These are phyloP conservation scores for Holothuria leucospilota DNA, from an alignment of 53 echinoderm and acorn worm genomes.

Conservation along the genomic window DNA sequence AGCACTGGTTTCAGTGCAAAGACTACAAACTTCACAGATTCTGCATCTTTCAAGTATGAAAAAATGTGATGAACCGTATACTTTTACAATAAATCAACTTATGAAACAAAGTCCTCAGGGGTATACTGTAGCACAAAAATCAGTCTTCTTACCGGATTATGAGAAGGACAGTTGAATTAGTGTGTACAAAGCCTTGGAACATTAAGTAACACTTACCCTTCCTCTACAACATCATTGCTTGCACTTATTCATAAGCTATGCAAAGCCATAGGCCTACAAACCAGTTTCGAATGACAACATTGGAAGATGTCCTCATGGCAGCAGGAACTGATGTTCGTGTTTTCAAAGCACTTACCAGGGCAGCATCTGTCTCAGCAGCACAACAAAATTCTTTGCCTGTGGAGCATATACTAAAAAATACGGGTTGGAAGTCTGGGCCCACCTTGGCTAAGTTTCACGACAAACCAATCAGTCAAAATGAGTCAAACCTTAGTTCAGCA, in stretches of 20 bases:
- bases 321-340: constrained; percentile 32
- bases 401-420: constrained; percentile 10
- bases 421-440: constrained; percentile 35
- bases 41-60: not conserved
- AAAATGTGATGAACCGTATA: not conserved
- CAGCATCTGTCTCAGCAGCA: constrained; percentile 44
- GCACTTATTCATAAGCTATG: constrained; percentile 46
- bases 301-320: constrained; percentile 40
- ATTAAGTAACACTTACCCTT: constrained; percentile 14
- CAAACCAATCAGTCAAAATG: not conserved
- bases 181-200: constrained; percentile 37
- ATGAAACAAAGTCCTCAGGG: not conserved
- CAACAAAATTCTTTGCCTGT: constrained; percentile 21
- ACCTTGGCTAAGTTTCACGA: constrained; percentile 22
- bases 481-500: too few relatives aligned
- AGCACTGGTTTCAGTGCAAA: constrained; percentile 32
- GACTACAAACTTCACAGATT: not conserved
- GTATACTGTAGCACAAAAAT: not conserved
- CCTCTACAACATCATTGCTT: not conserved
- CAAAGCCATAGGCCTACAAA: constrained; percentile 17
- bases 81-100: not conserved
- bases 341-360: constrained; percentile 43
- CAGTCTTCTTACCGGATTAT: not conserved
- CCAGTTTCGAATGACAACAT: constrained; percentile 33
- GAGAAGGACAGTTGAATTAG: constrained; percentile 6